phyloP scores from a whole-genome alignment of 1,140 invertebrate species.

The Thereuonema tuberculata region DNA sequence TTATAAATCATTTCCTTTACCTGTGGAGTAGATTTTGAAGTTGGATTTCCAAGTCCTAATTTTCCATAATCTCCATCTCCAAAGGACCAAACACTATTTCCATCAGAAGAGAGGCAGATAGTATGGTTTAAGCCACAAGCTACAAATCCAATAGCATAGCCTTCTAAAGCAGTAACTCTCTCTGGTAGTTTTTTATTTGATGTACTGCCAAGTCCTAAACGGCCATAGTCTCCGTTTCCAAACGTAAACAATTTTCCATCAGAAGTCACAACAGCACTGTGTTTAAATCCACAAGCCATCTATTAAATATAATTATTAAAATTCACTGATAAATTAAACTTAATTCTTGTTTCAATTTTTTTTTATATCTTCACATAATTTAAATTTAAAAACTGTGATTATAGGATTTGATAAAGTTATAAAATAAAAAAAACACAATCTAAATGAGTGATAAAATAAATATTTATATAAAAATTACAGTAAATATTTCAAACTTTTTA shows the following conservation, averaged over 20 bases:
- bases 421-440: too few relatives aligned
- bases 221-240: slow-evolving; percentile 51
- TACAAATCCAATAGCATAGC: slow-evolving; percentile 37
- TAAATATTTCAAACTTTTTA: too few relatives aligned
- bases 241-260: slow-evolving; percentile 52
- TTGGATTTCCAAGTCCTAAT: slow-evolving; percentile 43
- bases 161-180: slow-evolving; percentile 35
- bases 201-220: slow-evolving; percentile 44
- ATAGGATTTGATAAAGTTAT: too few relatives aligned
- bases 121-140: slow-evolving; percentile 51
- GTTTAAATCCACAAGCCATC: slow-evolving; percentile 51
- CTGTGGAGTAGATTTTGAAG: slow-evolving; percentile 39
- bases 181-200: slow-evolving; percentile 49
- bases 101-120: slow-evolving; percentile 43
- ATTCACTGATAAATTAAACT: too few relatives aligned
- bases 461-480: too few relatives aligned
- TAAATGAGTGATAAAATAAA: too few relatives aligned
- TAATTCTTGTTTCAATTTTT: too few relatives aligned
- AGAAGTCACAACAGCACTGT: slow-evolving; percentile 48
- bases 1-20: slow-evolving; percentile 17
- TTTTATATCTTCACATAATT: too few relatives aligned
- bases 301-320: slow-evolving; percentile 19
- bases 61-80: slow-evolving; percentile 54
- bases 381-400: too few relatives aligned
- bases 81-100: slow-evolving; percentile 47